phyloP scores from a whole-genome alignment of 2,797 vertebrate genomes.

The Typhlichthys subterraneus region DNA sequence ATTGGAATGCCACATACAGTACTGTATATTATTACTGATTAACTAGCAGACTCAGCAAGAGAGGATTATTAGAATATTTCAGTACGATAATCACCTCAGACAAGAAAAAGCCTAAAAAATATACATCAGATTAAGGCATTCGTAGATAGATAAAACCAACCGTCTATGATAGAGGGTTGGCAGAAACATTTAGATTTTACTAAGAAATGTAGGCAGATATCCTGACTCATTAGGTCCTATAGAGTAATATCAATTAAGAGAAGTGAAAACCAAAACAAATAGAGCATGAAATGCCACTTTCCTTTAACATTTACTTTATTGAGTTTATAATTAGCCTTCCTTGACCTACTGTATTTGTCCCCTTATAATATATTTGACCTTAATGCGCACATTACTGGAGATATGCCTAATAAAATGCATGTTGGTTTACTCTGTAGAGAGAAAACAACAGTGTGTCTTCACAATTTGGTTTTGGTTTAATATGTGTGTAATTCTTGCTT shows the following conservation, averaged over 20 bases:
- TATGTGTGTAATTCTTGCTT: no score
- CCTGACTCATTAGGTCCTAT: conserved; percentile 58
- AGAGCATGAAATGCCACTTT: background rate
- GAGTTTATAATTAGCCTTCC: no score
- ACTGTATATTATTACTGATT: conserved; percentile 24
- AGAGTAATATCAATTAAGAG: background rate
- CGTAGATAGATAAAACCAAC: background rate
- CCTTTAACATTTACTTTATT: no score
- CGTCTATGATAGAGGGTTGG: conserved; percentile 16
- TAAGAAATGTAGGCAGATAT: conserved; percentile 30
- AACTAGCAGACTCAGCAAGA: conserved; percentile 5
- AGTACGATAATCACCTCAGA: conserved; percentile 9
- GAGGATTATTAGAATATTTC: conserved; percentile 9
- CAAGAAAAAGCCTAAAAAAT: background rate
- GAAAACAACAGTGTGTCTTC: no score
- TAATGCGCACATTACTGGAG: no score
- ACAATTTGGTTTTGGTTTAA: no score
- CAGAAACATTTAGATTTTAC: conserved; percentile 69
- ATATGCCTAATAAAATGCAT: no score
- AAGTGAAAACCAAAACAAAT: conserved; percentile 22
- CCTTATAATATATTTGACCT: no score
- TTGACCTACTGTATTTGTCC: no score
- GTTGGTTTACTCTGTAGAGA: no score
- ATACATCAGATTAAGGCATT: background rate
- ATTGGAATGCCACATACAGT: background rate